Evolutionary conservation across 1,140 invertebrate species (phyloP).

Genomic region (Cyclina sinensis): DNA sequence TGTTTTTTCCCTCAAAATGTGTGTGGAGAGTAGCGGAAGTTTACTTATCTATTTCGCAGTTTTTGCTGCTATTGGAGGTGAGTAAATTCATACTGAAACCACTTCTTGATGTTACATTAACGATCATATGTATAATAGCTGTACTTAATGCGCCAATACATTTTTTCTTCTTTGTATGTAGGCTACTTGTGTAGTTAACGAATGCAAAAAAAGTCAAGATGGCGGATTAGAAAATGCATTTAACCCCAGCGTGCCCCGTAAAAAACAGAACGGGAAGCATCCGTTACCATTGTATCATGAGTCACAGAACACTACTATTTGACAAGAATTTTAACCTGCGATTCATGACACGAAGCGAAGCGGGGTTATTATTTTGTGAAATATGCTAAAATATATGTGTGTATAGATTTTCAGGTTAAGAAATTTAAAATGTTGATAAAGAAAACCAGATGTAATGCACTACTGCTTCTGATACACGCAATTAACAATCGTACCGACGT

Average conservation of each 20-base stretch:
- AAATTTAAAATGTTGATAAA: conserved; percentile 3
- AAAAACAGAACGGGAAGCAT: background rate
- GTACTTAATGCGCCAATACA: background rate
- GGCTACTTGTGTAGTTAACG: background rate
- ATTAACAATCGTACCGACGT: too few species aligned
- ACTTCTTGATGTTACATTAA: background rate
- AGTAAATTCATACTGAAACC: background rate
- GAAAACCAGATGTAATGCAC: conserved; percentile 4
- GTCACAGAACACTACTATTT: too few species aligned
- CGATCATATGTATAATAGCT: background rate
- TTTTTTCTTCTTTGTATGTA: background rate
- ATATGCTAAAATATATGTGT: too few species aligned
- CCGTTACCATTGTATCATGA: background rate
- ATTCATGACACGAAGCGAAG: too few species aligned
- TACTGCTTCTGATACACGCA: background rate
- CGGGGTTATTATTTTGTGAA: too few species aligned
- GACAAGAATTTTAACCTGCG: too few species aligned
- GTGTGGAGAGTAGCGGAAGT: background rate
- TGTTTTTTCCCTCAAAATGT: conserved; percentile 29
- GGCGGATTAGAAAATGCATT: conserved; percentile 44
- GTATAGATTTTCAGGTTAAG: background rate
- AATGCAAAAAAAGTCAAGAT: conserved; percentile 11
- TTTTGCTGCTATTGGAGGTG: background rate
- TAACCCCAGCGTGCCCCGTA: background rate
- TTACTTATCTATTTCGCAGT: background rate